phyloP scores from a whole-genome alignment of 2,113 vertebrate genomes.

The Alethe diademata region DNA sequence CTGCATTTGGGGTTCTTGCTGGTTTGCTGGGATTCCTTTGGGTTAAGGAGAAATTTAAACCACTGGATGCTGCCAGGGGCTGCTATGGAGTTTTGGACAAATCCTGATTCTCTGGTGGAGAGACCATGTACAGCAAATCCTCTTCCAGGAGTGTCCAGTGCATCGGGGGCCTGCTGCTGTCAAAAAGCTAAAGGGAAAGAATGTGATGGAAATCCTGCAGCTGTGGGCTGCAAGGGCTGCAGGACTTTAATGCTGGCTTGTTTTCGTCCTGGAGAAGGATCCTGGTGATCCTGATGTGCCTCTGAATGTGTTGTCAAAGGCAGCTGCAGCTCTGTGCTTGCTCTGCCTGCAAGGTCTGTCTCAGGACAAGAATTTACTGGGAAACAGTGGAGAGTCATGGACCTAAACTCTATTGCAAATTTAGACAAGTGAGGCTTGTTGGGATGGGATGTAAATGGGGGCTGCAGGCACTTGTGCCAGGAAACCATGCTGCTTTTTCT shows the following conservation, averaged over 20 bases:
- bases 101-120: neutral
- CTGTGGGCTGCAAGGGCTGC: neutral
- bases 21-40: neutral
- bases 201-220: neutral
- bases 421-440: neutral
- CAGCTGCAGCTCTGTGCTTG: neutral
- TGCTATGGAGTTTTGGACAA: neutral
- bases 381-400: neutral
- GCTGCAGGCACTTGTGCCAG: neutral
- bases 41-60: neutral
- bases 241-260: neutral
- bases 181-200: neutral
- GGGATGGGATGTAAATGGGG: neutral
- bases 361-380: neutral
- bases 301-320: neutral
- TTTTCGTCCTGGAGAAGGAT: neutral
- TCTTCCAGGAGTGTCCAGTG: neutral
- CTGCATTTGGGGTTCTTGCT: neutral
- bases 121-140: accelerated
- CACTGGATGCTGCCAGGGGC: neutral
- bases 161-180: neutral
- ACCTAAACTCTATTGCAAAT: neutral
- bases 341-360: neutral
- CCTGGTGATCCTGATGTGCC: neutral
- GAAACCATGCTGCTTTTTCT: neutral